Conservation (phyloP, 1,140 invertebrate genomes). For the Ceratitis capitata region DNA sequence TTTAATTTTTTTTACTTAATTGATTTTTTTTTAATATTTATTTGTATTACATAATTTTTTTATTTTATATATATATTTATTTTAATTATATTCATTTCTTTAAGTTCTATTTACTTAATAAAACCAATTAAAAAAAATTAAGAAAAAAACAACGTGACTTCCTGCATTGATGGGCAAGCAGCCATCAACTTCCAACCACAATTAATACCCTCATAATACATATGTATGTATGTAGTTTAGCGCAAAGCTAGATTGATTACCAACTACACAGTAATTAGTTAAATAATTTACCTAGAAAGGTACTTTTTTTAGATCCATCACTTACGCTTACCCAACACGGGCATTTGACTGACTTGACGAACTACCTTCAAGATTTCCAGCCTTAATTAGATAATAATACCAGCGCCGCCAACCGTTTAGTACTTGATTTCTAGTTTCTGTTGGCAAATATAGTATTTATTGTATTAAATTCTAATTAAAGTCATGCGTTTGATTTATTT, state of each 20-base stretch:
- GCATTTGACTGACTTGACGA: slow-evolving; percentile 29
- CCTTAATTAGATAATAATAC: slow-evolving; percentile 38
- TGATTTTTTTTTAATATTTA: background rate
- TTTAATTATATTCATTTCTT: background rate
- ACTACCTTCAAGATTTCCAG: slow-evolving; percentile 19
- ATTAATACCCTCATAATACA: background rate
- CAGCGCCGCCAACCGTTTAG: background rate
- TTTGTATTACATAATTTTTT: background rate
- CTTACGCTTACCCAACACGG: background rate
- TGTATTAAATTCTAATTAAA: slow-evolving; percentile 42
- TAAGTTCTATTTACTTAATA: no score
- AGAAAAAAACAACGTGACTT: background rate
- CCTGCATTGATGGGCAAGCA: background rate
- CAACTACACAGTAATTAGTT: slow-evolving; percentile 22
- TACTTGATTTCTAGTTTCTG: no score
- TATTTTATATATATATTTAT: background rate
- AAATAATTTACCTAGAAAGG: background rate
- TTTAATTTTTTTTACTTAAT: no score
- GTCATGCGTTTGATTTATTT: slow-evolving; percentile 36
- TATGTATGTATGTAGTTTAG: background rate
- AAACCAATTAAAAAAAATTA: no score
- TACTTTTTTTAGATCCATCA: background rate
- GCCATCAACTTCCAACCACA: background rate
- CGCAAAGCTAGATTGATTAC: slow-evolving; percentile 4
- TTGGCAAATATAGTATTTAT: slow-evolving; percentile 38